These are phyloP conservation scores for Parapristionchus giblindavisi DNA, from an alignment of 2,888 invertebrate species.

Conservation along the genomic window DNA sequence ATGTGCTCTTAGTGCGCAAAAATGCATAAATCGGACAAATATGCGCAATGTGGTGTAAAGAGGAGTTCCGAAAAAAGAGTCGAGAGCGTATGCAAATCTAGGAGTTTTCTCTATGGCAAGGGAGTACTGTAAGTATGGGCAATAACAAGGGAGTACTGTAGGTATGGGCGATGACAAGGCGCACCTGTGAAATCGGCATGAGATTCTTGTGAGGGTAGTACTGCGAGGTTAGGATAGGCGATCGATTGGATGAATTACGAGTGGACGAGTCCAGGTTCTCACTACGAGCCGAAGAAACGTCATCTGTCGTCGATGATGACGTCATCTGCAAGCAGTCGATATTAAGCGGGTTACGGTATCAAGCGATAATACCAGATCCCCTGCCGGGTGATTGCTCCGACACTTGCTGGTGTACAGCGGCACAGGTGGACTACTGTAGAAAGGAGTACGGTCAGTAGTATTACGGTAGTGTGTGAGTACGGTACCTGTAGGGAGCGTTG, in stretches of 20 bases:
- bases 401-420: slow-evolving; percentile 18
- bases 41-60: too few relatives aligned
- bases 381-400: too few relatives aligned
- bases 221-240: slow-evolving; percentile 8
- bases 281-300: too few relatives aligned
- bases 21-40: too few relatives aligned
- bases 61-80: background rate
- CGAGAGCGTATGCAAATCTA: slow-evolving; percentile 17
- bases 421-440: slow-evolving; percentile 29
- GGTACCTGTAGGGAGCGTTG: slow-evolving; percentile 34
- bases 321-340: too few relatives aligned
- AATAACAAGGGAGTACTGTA: background rate
- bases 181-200: slow-evolving; percentile 1
- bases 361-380: too few relatives aligned
- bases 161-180: background rate
- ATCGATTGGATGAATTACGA: too few relatives aligned
- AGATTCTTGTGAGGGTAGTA: slow-evolving; percentile 36
- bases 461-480: background rate
- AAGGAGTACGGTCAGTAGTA: too few relatives aligned
- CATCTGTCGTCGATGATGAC: too few relatives aligned
- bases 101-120: slow-evolving; percentile 3
- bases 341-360: too few relatives aligned
- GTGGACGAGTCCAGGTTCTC: too few relatives aligned
- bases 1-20: too few relatives aligned
- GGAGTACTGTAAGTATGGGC: background rate